Evolutionary conservation across 2,888 invertebrate species (phyloP).

Genomic region (Harpalus rufipes): DNA sequence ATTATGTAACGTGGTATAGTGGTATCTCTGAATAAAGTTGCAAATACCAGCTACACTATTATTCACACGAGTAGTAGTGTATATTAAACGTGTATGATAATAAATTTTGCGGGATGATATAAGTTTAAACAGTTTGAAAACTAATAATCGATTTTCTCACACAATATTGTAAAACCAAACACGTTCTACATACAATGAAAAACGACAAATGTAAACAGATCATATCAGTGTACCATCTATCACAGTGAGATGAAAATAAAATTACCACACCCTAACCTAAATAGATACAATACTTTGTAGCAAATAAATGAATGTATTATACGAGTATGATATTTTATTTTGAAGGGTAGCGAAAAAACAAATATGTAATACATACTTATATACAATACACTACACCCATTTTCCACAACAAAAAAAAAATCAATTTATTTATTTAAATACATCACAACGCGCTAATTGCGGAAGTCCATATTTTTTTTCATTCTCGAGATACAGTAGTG

Average conservation of each 20-base stretch:
- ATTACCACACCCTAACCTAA: neutral
- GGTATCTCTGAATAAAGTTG: neutral
- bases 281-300: neutral
- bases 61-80: neutral
- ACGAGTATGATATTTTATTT: no score
- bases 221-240: neutral
- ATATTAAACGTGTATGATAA: neutral
- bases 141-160: neutral
- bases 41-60: neutral
- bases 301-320: neutral
- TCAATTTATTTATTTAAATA: no score
- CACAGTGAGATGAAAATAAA: neutral
- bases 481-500: no score
- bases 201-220: neutral
- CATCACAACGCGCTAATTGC: no score
- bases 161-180: neutral
- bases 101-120: neutral
- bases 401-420: no score
- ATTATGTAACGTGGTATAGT: no score
- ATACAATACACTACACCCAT: no score
- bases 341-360: no score
- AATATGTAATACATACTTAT: no score
- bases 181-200: neutral
- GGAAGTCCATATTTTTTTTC: no score
- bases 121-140: neutral